phyloP scores from a whole-genome alignment of 2,888 invertebrate genomes.

The Ethmia dodecea region DNA sequence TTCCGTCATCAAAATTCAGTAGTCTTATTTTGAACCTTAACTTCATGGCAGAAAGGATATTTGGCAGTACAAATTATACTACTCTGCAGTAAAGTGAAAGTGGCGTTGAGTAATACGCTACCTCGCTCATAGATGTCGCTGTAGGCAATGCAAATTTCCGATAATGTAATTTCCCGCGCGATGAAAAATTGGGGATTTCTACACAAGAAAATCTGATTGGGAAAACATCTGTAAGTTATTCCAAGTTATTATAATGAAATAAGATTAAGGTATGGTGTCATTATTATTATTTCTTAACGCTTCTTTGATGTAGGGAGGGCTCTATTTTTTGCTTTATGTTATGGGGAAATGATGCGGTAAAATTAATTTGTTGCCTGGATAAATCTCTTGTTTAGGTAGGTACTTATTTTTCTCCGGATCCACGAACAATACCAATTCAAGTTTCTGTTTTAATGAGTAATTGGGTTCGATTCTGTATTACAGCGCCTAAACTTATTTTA shows the following conservation, averaged over 20 bases:
- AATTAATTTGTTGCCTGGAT: conserved; percentile 24
- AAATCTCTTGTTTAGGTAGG: not conserved
- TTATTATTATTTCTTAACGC: conserved; percentile 72
- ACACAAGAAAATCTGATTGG: conserved; percentile 55
- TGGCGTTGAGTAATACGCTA: conserved; percentile 36
- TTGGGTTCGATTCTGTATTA: too few species aligned
- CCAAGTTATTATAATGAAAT: conserved; percentile 66
- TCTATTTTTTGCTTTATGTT: conserved; percentile 25
- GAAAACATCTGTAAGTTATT: conserved; percentile 72
- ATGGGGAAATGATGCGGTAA: conserved; percentile 37
- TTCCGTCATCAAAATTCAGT: conserved; percentile 19
- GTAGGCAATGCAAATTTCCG: conserved; percentile 68
- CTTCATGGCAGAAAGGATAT: not conserved
- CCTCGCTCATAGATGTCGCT: conserved; percentile 65
- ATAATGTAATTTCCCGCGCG: conserved; percentile 63
- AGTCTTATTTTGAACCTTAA: conserved; percentile 32
- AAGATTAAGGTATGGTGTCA: conserved; percentile 60
- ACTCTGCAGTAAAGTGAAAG: conserved; percentile 11
- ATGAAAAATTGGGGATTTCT: conserved; percentile 68
- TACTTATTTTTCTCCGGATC: not conserved
- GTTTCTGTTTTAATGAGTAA: too few species aligned
- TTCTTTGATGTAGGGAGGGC: conserved; percentile 51
- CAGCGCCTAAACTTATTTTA: too few species aligned
- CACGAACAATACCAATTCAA: too few species aligned
- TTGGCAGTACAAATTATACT: not conserved